Evolutionary conservation across 2,888 invertebrate genomes (phyloP).

Genomic region (Heliconius cydno): DNA sequence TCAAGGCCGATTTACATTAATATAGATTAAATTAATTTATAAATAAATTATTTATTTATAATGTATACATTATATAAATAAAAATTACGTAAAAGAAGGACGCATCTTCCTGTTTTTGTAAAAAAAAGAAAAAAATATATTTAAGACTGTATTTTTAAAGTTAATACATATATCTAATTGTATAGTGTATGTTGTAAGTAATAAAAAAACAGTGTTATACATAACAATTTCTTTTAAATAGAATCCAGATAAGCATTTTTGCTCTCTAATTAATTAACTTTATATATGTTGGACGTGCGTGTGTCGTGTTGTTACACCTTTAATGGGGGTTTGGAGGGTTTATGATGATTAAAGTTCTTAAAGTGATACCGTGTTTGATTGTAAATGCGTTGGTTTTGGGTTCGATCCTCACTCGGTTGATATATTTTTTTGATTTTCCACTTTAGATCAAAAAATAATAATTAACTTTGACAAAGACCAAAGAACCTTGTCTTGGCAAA

Average conservation of each 20-base stretch:
- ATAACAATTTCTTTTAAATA: neutral
- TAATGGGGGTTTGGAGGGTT: neutral
- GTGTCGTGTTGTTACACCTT: conserved; percentile 4
- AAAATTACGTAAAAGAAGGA: neutral
- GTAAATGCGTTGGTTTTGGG: neutral
- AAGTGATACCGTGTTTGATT: neutral
- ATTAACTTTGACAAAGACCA: no score
- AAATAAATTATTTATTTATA: no score
- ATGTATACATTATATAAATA: neutral
- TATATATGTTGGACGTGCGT: conserved; percentile 1
- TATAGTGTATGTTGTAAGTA: no score
- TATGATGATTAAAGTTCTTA: no score
- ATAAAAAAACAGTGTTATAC: no score
- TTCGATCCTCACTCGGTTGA: neutral
- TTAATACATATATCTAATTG: no score
- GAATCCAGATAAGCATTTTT: neutral
- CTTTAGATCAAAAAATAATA: no score
- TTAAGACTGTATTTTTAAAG: no score
- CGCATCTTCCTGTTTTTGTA: neutral
- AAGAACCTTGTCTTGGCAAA: no score
- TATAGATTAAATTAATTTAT: neutral
- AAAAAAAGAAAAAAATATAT: neutral
- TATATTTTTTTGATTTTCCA: no score
- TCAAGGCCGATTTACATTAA: neutral
- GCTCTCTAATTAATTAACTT: conserved; percentile 7